Conservation (phyloP, 2,888 invertebrate species). For the Globia sparganii region DNA sequence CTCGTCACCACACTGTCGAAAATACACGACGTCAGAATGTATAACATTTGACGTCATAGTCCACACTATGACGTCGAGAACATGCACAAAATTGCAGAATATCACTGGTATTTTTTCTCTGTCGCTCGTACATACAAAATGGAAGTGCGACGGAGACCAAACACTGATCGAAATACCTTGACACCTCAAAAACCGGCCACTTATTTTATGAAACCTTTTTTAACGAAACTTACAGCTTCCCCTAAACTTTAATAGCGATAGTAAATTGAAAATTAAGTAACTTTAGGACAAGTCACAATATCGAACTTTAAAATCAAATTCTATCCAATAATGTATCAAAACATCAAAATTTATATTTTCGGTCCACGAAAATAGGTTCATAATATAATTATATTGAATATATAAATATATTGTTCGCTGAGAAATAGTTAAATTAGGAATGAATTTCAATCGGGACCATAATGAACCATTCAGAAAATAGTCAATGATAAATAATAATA, state of each 20-base stretch:
- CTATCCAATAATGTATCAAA: conserved; percentile 75
- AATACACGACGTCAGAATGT: conserved; percentile 32
- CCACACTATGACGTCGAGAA: conserved; percentile 41
- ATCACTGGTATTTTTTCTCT: conserved; percentile 34
- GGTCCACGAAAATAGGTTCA: conserved; percentile 69
- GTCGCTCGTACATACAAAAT: conserved; percentile 29
- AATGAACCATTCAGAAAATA: conserved; percentile 68
- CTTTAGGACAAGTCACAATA: conserved; percentile 84
- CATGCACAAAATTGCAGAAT: conserved; percentile 47
- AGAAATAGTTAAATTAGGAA: conserved; percentile 64
- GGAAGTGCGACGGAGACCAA: conserved; percentile 39
- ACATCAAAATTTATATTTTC: conserved; percentile 73
- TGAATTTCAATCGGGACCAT: conserved; percentile 55
- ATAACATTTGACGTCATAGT: conserved; percentile 39
- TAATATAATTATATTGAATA: conserved; percentile 67
- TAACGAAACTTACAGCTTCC: conserved; percentile 72
- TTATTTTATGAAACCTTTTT: conserved; percentile 64
- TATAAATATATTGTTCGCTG: conserved; percentile 55
- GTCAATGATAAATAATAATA: conserved; percentile 53
- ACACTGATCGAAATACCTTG: conserved; percentile 34
- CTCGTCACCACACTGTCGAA: conserved; percentile 31
- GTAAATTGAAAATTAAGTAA: conserved; percentile 78
- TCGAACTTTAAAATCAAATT: conserved; percentile 81
- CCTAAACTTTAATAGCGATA: conserved; percentile 79
- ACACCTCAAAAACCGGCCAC: conserved; percentile 56